phyloP scores from a whole-genome alignment of 2,797 vertebrate species.

The Diplodus puntazzo region DNA sequence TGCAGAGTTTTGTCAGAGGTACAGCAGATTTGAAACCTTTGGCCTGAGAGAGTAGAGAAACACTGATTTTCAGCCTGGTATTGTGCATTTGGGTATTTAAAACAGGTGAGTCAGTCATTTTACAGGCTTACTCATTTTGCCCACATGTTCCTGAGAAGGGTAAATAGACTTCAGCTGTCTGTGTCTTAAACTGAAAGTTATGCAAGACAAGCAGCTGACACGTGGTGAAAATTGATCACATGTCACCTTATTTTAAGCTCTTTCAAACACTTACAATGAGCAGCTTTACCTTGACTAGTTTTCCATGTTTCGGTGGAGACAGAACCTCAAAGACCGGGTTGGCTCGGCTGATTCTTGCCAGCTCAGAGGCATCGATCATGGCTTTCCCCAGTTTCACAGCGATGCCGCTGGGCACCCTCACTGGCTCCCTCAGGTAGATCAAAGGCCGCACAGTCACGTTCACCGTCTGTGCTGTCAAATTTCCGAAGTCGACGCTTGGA shows the following conservation, averaged over 20 bases:
- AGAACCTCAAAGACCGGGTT: conserved; percentile 90
- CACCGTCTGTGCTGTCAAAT: conserved; percentile 85
- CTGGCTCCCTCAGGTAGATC: conserved; percentile 77
- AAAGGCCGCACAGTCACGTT: conserved; percentile 87
- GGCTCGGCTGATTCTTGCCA: conserved; percentile 88
- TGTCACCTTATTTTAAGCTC: neutral
- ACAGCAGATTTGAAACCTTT: neutral
- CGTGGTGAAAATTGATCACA: neutral
- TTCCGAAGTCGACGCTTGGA: conserved; percentile 82
- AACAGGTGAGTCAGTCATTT: neutral
- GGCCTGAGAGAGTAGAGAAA: neutral
- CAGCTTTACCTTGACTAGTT: conserved; percentile 83
- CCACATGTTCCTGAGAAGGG: neutral
- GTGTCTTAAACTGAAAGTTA: neutral
- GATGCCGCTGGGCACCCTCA: conserved; percentile 85
- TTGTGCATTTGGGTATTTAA: no score
- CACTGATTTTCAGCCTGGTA: neutral
- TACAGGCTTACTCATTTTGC: neutral
- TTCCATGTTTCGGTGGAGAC: conserved; percentile 87
- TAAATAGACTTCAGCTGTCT: neutral
- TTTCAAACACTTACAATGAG: neutral
- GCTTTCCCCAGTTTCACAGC: conserved; percentile 85
- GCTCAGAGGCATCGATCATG: conserved; percentile 90
- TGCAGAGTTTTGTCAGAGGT: neutral
- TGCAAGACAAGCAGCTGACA: neutral